Conservation (phyloP, 2,113 vertebrate genomes). For the Pandion haliaetus region DNA sequence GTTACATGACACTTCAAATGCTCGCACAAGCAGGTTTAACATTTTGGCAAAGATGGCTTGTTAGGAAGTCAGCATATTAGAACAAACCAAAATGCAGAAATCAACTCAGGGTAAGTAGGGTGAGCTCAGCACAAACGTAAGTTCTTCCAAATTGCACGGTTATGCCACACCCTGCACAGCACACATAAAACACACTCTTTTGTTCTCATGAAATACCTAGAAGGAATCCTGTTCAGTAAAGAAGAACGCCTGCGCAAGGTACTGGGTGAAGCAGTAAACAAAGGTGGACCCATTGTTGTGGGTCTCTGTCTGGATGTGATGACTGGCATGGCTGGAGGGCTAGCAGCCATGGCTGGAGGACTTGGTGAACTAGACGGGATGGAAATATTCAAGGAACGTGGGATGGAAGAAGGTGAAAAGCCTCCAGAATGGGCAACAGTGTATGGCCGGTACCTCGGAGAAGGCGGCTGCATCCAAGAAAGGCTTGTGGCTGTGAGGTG, state of each 20-base stretch:
- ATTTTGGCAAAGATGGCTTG: not conserved
- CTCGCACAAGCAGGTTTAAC: not conserved
- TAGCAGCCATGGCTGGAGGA: slow-evolving; percentile 64
- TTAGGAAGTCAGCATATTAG: slow-evolving; percentile 49
- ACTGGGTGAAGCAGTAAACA: slow-evolving; percentile 76
- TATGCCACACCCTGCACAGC: slow-evolving; percentile 40
- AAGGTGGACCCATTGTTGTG: slow-evolving; percentile 61
- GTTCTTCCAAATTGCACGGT: not conserved
- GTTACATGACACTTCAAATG: not conserved
- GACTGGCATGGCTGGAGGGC: slow-evolving; percentile 65
- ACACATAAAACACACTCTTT: slow-evolving; percentile 25
- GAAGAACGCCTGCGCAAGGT: slow-evolving; percentile 74
- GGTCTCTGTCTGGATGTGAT: slow-evolving; percentile 72
- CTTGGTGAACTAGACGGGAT: slow-evolving; percentile 69
- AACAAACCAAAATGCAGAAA: not conserved
- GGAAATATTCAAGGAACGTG: slow-evolving; percentile 51
- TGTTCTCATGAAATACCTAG: slow-evolving; percentile 85
- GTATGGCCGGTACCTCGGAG: slow-evolving; percentile 89
- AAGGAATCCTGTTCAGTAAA: slow-evolving; percentile 81
- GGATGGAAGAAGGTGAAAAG: slow-evolving; percentile 60
- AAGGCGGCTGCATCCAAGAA: slow-evolving; percentile 77
- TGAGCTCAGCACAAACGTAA: slow-evolving; percentile 4
- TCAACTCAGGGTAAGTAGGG: not conserved
- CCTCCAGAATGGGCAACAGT: slow-evolving; percentile 77
- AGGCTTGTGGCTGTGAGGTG: slow-evolving; percentile 52